Evolutionary conservation across 2,888 invertebrate species (phyloP).

Genomic region (Uropetala carovei): DNA sequence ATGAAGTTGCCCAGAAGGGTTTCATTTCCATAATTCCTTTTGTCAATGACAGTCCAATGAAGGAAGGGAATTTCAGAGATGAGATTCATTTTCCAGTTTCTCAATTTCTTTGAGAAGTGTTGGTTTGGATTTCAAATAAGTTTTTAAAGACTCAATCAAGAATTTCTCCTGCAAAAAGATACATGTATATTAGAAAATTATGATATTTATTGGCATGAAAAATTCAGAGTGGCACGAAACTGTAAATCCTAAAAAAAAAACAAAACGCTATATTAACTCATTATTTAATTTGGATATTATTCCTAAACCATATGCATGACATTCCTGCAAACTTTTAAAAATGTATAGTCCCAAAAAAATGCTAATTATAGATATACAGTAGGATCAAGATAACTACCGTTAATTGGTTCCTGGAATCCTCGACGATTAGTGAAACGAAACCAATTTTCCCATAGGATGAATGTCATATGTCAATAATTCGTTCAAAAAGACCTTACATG

Average conservation of each 20-base stretch:
- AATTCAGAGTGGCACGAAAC: too few relatives aligned
- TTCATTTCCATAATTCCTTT: too few relatives aligned
- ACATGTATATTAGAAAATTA: background rate
- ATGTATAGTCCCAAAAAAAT: background rate
- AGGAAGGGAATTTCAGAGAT: background rate
- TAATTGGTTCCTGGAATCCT: too few relatives aligned
- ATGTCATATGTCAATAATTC: too few relatives aligned
- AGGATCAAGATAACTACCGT: too few relatives aligned
- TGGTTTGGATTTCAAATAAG: slow-evolving; percentile 29
- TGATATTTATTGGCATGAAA: too few relatives aligned
- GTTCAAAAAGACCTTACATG: too few relatives aligned
- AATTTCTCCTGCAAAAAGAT: slow-evolving; percentile 34
- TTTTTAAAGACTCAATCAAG: slow-evolving; percentile 1
- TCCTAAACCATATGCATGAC: background rate
- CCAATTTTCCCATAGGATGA: too few relatives aligned
- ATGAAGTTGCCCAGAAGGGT: too few relatives aligned
- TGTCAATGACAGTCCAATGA: too few relatives aligned
- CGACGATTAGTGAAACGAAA: too few relatives aligned
- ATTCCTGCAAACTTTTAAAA: background rate
- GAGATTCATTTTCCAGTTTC: background rate
- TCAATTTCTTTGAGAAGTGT: slow-evolving; percentile 27
- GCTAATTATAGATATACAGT: too few relatives aligned
- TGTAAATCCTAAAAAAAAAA: background rate
- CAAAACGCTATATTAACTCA: background rate
- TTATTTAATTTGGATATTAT: background rate